Evolutionary conservation across 2,113 vertebrate genomes (phyloP).

Genomic region (Macheiramphus alcinus): DNA sequence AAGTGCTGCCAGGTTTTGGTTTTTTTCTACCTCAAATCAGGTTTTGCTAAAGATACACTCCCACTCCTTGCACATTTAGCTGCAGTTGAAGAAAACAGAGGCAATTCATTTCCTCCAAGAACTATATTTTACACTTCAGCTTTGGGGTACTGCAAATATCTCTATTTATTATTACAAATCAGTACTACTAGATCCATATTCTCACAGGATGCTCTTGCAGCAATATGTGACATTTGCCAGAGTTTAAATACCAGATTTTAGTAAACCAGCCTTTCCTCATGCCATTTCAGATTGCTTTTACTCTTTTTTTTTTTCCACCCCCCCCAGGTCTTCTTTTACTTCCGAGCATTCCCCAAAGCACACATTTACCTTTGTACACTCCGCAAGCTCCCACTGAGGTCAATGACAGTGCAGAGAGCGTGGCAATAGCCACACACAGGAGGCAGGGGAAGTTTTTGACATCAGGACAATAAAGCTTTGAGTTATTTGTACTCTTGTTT

Average conservation of each 20-base stretch:
- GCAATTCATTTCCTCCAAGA: background rate
- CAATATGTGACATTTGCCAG: conserved; percentile 8
- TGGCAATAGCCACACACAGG: background rate
- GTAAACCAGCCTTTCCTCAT: background rate
- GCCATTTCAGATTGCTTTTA: background rate
- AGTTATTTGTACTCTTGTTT: background rate
- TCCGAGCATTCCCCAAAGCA: background rate
- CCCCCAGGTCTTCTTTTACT: background rate
- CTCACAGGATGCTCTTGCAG: background rate
- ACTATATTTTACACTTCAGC: background rate
- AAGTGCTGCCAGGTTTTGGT: background rate
- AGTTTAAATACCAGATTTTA: background rate
- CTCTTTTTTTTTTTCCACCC: no score
- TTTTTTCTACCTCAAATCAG: background rate
- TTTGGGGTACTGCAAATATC: background rate
- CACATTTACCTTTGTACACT: background rate
- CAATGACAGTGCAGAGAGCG: fast-evolving
- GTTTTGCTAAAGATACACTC: background rate
- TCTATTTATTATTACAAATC: background rate
- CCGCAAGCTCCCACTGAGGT: background rate
- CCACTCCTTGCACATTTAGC: background rate
- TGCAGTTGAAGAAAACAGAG: conserved; percentile 4
- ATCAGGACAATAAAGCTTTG: background rate
- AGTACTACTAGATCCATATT: background rate
- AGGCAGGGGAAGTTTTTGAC: background rate